Evolutionary conservation across 1,140 invertebrate species (phyloP).

Genomic region (Calephelis nemesis): DNA sequence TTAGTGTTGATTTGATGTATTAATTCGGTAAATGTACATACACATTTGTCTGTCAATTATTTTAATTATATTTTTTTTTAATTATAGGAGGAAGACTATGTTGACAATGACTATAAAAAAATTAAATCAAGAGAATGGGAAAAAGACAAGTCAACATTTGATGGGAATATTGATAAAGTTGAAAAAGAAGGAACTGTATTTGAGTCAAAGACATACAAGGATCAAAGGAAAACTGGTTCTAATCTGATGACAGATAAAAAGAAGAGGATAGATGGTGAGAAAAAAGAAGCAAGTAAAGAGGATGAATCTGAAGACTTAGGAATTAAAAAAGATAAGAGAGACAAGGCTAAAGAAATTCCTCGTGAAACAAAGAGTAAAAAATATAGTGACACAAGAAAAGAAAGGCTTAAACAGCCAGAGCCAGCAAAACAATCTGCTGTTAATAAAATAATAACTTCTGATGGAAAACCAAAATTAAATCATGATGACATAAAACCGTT

Average conservation of each 20-base stretch:
- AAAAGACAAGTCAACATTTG: conserved; percentile 70
- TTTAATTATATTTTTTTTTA: not conserved
- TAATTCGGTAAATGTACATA: no score
- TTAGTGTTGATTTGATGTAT: no score
- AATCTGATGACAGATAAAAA: conserved; percentile 62
- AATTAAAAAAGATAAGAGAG: conserved; percentile 60
- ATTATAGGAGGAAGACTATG: conserved; percentile 68
- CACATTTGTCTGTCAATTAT: no score
- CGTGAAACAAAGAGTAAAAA: conserved; percentile 74
- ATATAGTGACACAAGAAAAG: conserved; percentile 73
- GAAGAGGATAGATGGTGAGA: conserved; percentile 60
- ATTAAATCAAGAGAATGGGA: conserved; percentile 74
- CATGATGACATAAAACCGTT: conserved; percentile 76
- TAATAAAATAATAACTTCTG: conserved; percentile 60
- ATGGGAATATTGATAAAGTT: conserved; percentile 68
- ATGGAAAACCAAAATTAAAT: conserved; percentile 58
- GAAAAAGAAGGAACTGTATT: conserved; percentile 55
- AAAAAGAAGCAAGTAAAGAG: conserved; percentile 48
- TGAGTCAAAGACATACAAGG: conserved; percentile 67
- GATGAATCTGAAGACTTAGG: conserved; percentile 57
- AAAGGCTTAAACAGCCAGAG: conserved; percentile 61
- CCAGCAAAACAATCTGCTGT: conserved; percentile 58
- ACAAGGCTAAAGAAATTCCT: conserved; percentile 63
- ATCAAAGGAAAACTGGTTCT: conserved; percentile 54
- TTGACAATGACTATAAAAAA: conserved; percentile 71